phyloP scores from a whole-genome alignment of 1,140 invertebrate species.

The Arion vulgaris region DNA sequence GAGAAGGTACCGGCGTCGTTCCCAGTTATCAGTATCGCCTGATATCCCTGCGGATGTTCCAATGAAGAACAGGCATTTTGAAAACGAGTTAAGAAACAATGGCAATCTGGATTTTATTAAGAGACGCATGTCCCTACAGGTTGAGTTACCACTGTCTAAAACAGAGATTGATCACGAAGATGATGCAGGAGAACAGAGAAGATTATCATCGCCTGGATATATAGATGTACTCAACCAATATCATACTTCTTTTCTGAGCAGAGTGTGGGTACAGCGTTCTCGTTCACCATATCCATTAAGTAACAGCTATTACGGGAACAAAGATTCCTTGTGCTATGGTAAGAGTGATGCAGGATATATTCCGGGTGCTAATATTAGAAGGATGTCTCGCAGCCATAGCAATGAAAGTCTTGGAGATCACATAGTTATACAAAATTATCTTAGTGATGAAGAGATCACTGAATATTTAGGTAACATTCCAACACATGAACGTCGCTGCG shows the following conservation, averaged over 20 bases:
- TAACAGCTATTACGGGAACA: neutral
- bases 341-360: neutral
- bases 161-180: neutral
- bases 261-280: neutral
- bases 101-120: slow-evolving; percentile 22
- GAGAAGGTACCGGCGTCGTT: slow-evolving; percentile 22
- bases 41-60: slow-evolving; percentile 26
- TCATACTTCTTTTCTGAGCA: neutral
- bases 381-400: neutral
- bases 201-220: neutral
- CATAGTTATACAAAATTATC: neutral
- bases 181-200: neutral
- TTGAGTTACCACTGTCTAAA: neutral
- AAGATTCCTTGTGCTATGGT: neutral
- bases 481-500: neutral
- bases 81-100: slow-evolving; percentile 12
- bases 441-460: slow-evolving; percentile 22
- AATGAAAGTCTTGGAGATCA: neutral
- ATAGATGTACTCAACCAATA: neutral
- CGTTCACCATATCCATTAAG: neutral
- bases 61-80: neutral
- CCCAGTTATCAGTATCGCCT: slow-evolving; percentile 11
- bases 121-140: slow-evolving; percentile 11
- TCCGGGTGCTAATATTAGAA: neutral
- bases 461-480: slow-evolving; percentile 13